Evolutionary conservation across 2,888 invertebrate species (phyloP).

Genomic region (Tholera decimalis): DNA sequence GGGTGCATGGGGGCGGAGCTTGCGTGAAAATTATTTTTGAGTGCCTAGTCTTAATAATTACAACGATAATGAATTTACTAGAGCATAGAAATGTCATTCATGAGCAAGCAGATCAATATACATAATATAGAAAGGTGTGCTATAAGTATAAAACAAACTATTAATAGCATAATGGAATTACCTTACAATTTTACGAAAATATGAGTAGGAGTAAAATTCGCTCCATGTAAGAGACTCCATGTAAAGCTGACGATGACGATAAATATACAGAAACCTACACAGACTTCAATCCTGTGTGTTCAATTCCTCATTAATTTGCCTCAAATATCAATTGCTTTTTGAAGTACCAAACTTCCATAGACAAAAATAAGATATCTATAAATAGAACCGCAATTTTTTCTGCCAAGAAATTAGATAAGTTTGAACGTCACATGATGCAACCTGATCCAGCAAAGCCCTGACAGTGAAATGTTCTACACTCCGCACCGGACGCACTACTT

Average conservation of each 20-base stretch:
- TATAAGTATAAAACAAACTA: not conserved
- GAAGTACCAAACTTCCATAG: not conserved
- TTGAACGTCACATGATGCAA: constrained; percentile 67
- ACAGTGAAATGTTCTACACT: constrained; percentile 76
- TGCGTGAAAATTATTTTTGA: no score
- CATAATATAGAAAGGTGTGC: not conserved
- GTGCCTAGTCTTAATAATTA: no score
- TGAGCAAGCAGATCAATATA: not conserved
- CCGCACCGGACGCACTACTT: constrained; percentile 36
- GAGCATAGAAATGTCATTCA: constrained; percentile 4
- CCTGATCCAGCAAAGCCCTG: constrained; percentile 74
- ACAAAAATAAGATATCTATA: constrained; percentile 2
- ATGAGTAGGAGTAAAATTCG: no score
- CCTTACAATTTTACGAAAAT: no score
- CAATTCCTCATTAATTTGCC: not conserved
- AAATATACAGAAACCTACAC: not conserved
- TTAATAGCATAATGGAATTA: not conserved
- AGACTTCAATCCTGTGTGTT: not conserved
- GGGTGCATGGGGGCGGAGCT: no score
- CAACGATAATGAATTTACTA: constrained; percentile 26
- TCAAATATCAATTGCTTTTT: not conserved
- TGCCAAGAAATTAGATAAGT: constrained; percentile 49
- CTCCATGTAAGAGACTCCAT: no score
- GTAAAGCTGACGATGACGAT: no score
- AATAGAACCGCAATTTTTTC: constrained; percentile 4